These are phyloP conservation scores for Orthosia gracilis DNA, from an alignment of 2,888 invertebrate genomes.

Conservation along the genomic window DNA sequence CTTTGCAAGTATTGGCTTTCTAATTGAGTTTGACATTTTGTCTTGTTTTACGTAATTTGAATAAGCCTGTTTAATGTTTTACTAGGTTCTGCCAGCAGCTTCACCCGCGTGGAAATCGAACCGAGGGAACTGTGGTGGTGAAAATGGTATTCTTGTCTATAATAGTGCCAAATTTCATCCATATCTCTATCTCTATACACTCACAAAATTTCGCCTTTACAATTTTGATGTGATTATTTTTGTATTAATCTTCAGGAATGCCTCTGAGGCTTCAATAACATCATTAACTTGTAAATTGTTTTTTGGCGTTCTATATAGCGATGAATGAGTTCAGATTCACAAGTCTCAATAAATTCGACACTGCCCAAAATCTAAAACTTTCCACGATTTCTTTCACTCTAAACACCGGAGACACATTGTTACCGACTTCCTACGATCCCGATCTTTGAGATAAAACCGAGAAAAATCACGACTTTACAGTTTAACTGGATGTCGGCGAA, in stretches of 20 bases:
- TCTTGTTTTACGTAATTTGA: constrained; percentile 2
- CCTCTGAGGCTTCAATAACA: neutral
- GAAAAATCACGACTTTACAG: constrained; percentile 8
- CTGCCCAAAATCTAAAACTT: neutral
- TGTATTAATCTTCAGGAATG: neutral
- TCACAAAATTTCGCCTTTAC: too few species aligned
- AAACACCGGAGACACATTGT: constrained; percentile 10
- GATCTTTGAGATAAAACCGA: constrained; percentile 27
- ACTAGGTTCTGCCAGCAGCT: too few species aligned
- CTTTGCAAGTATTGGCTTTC: constrained; percentile 25
- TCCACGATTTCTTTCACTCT: constrained; percentile 8
- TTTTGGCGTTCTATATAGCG: neutral
- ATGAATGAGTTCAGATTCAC: neutral
- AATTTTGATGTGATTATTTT: neutral
- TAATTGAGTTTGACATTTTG: constrained; percentile 26
- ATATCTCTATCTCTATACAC: too few species aligned
- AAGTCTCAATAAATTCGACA: neutral
- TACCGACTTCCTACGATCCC: constrained; percentile 21
- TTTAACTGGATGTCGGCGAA: constrained; percentile 38
- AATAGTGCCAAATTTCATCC: too few species aligned
- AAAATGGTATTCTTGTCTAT: too few species aligned
- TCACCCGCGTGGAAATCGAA: too few species aligned
- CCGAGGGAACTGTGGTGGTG: too few species aligned
- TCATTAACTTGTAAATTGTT: neutral
- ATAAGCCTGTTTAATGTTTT: constrained; percentile 17